Evolutionary conservation across 1,140 invertebrate species (phyloP).

Genomic region (Contarinia nasturtii): DNA sequence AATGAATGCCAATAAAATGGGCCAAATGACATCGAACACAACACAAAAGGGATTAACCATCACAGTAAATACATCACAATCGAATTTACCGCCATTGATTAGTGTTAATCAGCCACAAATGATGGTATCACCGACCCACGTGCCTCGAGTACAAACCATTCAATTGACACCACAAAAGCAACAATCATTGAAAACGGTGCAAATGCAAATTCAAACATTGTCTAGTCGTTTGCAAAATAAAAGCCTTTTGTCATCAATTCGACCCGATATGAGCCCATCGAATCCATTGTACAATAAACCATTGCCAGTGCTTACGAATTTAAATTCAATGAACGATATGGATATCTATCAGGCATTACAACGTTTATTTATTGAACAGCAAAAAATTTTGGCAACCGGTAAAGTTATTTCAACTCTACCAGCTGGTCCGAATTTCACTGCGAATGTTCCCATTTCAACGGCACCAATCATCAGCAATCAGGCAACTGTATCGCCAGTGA

Average conservation of each 20-base stretch:
- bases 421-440: constrained; percentile 11
- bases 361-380: constrained; percentile 34
- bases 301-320: constrained; percentile 1
- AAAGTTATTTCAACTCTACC: constrained; percentile 36
- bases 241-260: constrained; percentile 11
- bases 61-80: neutral
- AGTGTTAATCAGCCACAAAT: constrained; percentile 7
- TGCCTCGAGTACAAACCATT: constrained; percentile 34
- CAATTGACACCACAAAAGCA: constrained; percentile 38
- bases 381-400: constrained; percentile 37
- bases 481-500: neutral
- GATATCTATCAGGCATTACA: constrained; percentile 29
- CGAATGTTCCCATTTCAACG: neutral
- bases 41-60: neutral
- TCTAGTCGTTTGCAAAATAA: constrained; percentile 26
- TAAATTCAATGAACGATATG: constrained; percentile 14
- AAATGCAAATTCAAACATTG: constrained; percentile 35
- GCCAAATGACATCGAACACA: neutral
- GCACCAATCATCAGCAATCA: constrained; percentile 1
- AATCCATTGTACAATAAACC: constrained; percentile 18
- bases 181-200: constrained; percentile 34
- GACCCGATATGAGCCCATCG: constrained; percentile 14
- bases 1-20: neutral
- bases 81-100: constrained; percentile 3
- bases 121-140: constrained; percentile 6